These are phyloP conservation scores for Drosophila gunungcola DNA, from an alignment of 1,140 invertebrate species.

Conservation along the genomic window DNA sequence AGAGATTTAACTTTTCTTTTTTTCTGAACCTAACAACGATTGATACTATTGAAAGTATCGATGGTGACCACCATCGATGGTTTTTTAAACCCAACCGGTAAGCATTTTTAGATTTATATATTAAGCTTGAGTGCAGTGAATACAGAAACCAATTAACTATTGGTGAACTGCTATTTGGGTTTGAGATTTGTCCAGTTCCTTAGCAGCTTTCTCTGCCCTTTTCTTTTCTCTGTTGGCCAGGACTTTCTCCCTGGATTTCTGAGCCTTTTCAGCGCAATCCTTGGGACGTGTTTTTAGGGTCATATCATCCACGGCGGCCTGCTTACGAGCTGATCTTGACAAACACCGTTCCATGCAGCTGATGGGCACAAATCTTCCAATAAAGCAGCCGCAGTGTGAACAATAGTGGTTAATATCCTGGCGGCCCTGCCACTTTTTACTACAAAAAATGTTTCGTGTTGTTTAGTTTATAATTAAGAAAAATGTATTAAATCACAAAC, in stretches of 20 bases:
- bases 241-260: slow-evolving; percentile 59
- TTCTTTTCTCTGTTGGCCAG: slow-evolving; percentile 52
- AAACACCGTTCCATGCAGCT: slow-evolving; percentile 68
- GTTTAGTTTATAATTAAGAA: too few species aligned
- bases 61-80: too few species aligned
- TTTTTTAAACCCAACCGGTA: too few species aligned
- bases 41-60: too few species aligned
- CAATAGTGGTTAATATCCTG: slow-evolving; percentile 79
- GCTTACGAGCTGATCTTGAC: slow-evolving; percentile 56
- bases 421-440: slow-evolving; percentile 66
- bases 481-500: slow-evolving; percentile 19
- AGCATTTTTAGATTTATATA: slow-evolving; percentile 15
- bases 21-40: too few species aligned
- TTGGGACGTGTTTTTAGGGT: slow-evolving; percentile 61
- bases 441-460: slow-evolving; percentile 3
- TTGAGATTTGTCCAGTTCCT: slow-evolving; percentile 7
- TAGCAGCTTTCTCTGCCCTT: slow-evolving; percentile 33
- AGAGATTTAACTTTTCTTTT: too few species aligned
- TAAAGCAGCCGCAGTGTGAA: slow-evolving; percentile 71
- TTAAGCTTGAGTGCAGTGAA: slow-evolving; percentile 26
- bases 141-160: slow-evolving; percentile 22
- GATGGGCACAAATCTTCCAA: slow-evolving; percentile 66
- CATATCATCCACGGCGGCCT: slow-evolving; percentile 71
- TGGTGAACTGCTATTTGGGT: slow-evolving; percentile 24
- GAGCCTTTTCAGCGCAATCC: slow-evolving; percentile 70